These are phyloP conservation scores for Bubo blakistoni DNA, from an alignment of 2,113 vertebrate species.

Conservation along the genomic window DNA sequence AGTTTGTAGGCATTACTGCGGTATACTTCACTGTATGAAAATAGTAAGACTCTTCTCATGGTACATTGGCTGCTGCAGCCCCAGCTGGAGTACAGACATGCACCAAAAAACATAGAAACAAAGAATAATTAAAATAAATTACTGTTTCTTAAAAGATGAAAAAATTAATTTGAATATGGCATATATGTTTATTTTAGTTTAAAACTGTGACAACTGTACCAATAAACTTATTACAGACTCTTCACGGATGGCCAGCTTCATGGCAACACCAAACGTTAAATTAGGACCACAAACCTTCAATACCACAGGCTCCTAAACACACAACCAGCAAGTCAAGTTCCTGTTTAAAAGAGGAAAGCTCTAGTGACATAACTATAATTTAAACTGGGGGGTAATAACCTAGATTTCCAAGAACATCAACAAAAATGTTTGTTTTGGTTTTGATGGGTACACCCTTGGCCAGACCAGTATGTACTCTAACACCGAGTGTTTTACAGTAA, in stretches of 20 bases:
- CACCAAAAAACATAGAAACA: neutral
- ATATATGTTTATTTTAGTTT: neutral
- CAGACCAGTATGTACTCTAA: neutral
- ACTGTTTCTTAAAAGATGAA: neutral
- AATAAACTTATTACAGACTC: neutral
- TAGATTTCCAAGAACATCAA: neutral
- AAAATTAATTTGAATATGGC: neutral
- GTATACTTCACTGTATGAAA: neutral
- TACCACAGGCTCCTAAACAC: neutral
- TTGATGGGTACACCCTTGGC: neutral
- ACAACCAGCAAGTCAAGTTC: neutral
- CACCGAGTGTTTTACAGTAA: neutral
- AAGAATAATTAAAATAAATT: neutral
- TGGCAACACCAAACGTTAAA: neutral
- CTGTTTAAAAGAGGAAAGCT: neutral
- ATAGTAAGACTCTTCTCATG: neutral
- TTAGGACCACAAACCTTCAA: neutral
- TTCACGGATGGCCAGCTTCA: neutral
- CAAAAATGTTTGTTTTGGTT: neutral
- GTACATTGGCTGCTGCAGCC: neutral
- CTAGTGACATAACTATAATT: neutral
- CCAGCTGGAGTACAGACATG: neutral
- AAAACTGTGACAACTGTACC: neutral
- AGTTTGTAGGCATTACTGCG: neutral
- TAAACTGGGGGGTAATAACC: neutral